Percentiles rank a stretch among this genome's conserved stretches.
Conservation (phyloP, 2,888 invertebrate genomes). For the Epistrophe eligans region DNA sequence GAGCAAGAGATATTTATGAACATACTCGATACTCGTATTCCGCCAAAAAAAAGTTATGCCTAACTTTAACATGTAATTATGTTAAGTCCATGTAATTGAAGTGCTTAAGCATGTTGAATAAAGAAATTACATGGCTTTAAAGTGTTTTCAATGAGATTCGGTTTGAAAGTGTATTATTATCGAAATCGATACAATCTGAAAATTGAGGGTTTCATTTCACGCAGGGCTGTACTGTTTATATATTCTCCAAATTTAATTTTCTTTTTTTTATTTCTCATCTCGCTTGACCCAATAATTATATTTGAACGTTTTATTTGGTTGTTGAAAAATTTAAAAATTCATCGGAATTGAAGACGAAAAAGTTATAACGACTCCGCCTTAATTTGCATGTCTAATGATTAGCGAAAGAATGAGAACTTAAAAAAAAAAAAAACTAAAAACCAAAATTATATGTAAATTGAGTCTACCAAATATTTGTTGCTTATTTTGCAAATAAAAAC, state of each 20-base stretch:
- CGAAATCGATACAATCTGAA: slow-evolving; percentile 57
- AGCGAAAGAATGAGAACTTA: slow-evolving; percentile 39
- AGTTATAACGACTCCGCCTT: slow-evolving; percentile 18
- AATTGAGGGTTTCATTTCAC: slow-evolving; percentile 40
- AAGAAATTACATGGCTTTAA: slow-evolving; percentile 64
- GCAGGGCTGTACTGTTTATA: neutral
- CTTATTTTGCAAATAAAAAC: slow-evolving; percentile 15
- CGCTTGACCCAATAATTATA: slow-evolving; percentile 70
- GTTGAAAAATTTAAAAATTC: slow-evolving; percentile 51
- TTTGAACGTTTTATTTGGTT: slow-evolving; percentile 9
- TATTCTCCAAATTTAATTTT: neutral
- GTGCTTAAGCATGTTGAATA: slow-evolving; percentile 49
- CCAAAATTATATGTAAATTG: slow-evolving; percentile 27
- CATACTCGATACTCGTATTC: neutral
- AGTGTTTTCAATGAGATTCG: slow-evolving; percentile 40
- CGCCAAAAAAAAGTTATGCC: neutral
- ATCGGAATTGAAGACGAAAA: slow-evolving; percentile 30
- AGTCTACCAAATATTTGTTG: slow-evolving; percentile 31
- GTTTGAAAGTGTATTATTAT: slow-evolving; percentile 41
- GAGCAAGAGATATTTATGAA: neutral
- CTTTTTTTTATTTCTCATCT: neutral
- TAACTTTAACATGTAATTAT: slow-evolving; percentile 4
- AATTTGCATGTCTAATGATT: slow-evolving; percentile 72
- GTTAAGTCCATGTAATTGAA: slow-evolving; percentile 48
- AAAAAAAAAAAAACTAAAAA: neutral